These are phyloP conservation scores for Phyllostomus hastatus DNA, from an alignment of 2,113 vertebrate species.

Conservation along the genomic window DNA sequence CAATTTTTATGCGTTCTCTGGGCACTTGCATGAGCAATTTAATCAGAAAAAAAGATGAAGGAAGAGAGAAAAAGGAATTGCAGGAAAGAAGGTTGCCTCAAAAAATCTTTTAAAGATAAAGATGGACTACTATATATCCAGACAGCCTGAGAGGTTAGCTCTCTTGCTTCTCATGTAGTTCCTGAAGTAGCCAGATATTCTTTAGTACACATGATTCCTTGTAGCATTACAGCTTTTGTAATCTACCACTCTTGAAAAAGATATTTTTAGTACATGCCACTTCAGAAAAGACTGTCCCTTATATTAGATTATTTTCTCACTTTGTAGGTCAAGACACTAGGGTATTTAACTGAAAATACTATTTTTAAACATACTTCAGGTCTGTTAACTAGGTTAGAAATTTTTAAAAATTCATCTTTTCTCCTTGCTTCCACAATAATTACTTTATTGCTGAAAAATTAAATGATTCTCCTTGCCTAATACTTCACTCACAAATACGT, in stretches of 20 bases:
- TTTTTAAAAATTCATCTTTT: slow-evolving; percentile 47
- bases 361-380: slow-evolving; percentile 61
- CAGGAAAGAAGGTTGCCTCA: slow-evolving; percentile 72
- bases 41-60: slow-evolving; percentile 72
- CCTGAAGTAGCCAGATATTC: slow-evolving; percentile 64
- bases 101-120: slow-evolving; percentile 68
- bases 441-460: slow-evolving; percentile 67
- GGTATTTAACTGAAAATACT: slow-evolving; percentile 79
- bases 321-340: slow-evolving; percentile 78
- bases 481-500: slow-evolving; percentile 40
- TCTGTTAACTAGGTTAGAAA: slow-evolving; percentile 74
- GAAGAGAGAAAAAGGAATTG: slow-evolving; percentile 74
- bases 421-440: slow-evolving; percentile 61
- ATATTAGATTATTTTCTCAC: slow-evolving; percentile 47
- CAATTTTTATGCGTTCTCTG: slow-evolving; percentile 94
- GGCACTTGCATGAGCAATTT: slow-evolving; percentile 88
- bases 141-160: slow-evolving; percentile 62
- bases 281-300: slow-evolving; percentile 70
- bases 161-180: slow-evolving; percentile 67
- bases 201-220: slow-evolving; percentile 29
- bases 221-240: slow-evolving; percentile 68
- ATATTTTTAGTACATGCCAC: slow-evolving; percentile 82
- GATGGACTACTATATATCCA: slow-evolving; percentile 58
- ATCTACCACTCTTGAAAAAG: slow-evolving; percentile 71
- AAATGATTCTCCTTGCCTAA: slow-evolving; percentile 62